Percentiles rank a stretch among this genome's conserved stretches.
These are phyloP conservation scores for Ptychoptera albimana DNA, from an alignment of 2,888 invertebrate genomes.

Conservation along the genomic window DNA sequence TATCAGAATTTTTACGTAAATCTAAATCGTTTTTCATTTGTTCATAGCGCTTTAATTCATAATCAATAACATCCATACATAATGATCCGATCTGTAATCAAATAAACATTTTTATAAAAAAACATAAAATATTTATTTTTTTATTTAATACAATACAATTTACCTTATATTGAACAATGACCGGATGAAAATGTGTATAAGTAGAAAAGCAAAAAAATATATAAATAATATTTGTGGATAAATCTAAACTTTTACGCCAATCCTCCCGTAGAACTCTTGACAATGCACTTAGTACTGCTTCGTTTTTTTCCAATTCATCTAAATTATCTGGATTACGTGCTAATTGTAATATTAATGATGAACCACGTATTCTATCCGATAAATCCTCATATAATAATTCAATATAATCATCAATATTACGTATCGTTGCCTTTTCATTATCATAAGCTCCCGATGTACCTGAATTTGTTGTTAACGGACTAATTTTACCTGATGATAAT, in stretches of 20 bases:
- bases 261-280: conserved; percentile 93
- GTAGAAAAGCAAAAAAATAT: conserved; percentile 96
- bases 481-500: conserved; percentile 1
- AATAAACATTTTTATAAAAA: conserved; percentile 5
- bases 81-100: conserved; percentile 69
- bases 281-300: conserved; percentile 87
- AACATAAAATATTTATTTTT: conserved; percentile 2
- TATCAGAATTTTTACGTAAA: conserved; percentile 32
- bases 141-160: conserved; percentile 11
- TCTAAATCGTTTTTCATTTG: conserved; percentile 73
- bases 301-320: conserved; percentile 81
- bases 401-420: conserved; percentile 83
- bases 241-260: conserved; percentile 90
- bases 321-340: conserved; percentile 90
- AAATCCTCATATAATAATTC: conserved; percentile 93
- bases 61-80: conserved; percentile 92
- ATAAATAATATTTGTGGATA: conserved; percentile 92
- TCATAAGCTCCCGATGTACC: conserved; percentile 37
- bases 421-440: conserved; percentile 51
- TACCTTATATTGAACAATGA: conserved; percentile 89
- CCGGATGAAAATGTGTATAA: conserved; percentile 86
- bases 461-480: conserved; percentile 7
- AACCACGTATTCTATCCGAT: conserved; percentile 82
- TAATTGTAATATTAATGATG: conserved; percentile 77
- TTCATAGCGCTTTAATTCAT: conserved; percentile 84